These are phyloP conservation scores for Callionymus lyra DNA, from an alignment of 2,113 vertebrate genomes.

Conservation along the genomic window DNA sequence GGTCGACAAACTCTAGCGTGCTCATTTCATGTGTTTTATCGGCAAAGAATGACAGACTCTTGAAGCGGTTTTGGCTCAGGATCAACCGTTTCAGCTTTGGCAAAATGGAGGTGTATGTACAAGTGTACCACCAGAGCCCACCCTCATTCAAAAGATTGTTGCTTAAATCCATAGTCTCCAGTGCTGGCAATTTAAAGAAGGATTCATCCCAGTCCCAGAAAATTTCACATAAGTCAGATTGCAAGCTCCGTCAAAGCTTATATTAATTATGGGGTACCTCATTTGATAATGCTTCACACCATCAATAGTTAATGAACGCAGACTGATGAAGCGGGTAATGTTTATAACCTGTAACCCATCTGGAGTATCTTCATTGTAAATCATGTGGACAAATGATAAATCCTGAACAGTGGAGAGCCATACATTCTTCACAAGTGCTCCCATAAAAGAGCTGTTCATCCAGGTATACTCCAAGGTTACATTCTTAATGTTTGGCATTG, in stretches of 20 bases:
- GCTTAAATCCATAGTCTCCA: slow-evolving; percentile 50
- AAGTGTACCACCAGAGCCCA: slow-evolving; percentile 53
- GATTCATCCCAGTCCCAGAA: slow-evolving; percentile 52
- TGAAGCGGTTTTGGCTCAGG: slow-evolving; percentile 51
- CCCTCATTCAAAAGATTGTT: slow-evolving; percentile 48
- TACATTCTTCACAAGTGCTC: slow-evolving; percentile 28
- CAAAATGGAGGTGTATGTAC: slow-evolving; percentile 37
- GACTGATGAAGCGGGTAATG: slow-evolving; percentile 23
- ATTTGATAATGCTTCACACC: slow-evolving; percentile 47
- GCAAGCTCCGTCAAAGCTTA: slow-evolving; percentile 22
- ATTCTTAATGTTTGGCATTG: slow-evolving; percentile 35
- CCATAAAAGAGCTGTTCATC: slow-evolving; percentile 48
- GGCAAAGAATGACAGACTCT: slow-evolving; percentile 38
- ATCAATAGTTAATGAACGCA: slow-evolving; percentile 36
- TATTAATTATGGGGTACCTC: slow-evolving; percentile 42
- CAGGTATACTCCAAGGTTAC: slow-evolving; percentile 42
- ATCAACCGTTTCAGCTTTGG: slow-evolving; percentile 41
- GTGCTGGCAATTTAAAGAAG: slow-evolving; percentile 37
- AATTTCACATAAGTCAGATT: slow-evolving; percentile 48
- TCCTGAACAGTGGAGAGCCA: slow-evolving; percentile 32
- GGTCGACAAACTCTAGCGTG: slow-evolving; percentile 38
- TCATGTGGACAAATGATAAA: slow-evolving; percentile 50
- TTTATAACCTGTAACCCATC: slow-evolving; percentile 37
- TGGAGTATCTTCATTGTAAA: slow-evolving; percentile 51
- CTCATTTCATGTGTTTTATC: slow-evolving; percentile 36